Percentiles rank a stretch among this genome's conserved stretches.
Evolutionary conservation across 1,140 invertebrate genomes (phyloP).

Genomic region (Musca domestica): DNA sequence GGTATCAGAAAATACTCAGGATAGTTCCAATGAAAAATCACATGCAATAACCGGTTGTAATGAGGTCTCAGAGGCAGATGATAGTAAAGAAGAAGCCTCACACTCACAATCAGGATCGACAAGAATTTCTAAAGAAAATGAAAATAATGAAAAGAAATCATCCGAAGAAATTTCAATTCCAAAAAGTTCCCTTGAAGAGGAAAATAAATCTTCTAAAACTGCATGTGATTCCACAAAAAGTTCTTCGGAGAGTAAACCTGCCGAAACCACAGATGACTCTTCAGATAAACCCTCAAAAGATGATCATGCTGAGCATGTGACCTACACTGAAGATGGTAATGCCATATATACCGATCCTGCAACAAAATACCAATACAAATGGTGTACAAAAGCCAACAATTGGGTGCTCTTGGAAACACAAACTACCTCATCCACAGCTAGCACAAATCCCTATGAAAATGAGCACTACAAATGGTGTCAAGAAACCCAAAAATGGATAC

Average conservation of each 20-base stretch:
- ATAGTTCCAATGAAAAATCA: too few species aligned
- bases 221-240: background rate
- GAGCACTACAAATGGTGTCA: conserved; percentile 69
- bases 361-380: conserved; percentile 66
- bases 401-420: conserved; percentile 54
- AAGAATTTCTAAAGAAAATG: too few species aligned
- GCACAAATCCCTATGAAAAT: conserved; percentile 62
- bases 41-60: too few species aligned
- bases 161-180: too few species aligned
- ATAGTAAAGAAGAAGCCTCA: too few species aligned
- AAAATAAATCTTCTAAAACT: background rate
- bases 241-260: background rate
- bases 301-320: conserved; percentile 49
- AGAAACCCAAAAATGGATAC: conserved; percentile 63
- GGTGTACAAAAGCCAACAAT: conserved; percentile 62
- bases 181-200: too few species aligned
- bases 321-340: conserved; percentile 64
- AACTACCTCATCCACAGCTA: conserved; percentile 29
- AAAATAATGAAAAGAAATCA: background rate
- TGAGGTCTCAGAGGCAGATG: too few species aligned
- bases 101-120: too few species aligned
- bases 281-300: background rate
- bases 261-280: background rate
- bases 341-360: conserved; percentile 74
- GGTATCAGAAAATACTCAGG: too few species aligned